Percentiles rank a stretch among this genome's conserved stretches.
Conservation (phyloP, 1,140 invertebrate species). For the Drosophila varians region DNA sequence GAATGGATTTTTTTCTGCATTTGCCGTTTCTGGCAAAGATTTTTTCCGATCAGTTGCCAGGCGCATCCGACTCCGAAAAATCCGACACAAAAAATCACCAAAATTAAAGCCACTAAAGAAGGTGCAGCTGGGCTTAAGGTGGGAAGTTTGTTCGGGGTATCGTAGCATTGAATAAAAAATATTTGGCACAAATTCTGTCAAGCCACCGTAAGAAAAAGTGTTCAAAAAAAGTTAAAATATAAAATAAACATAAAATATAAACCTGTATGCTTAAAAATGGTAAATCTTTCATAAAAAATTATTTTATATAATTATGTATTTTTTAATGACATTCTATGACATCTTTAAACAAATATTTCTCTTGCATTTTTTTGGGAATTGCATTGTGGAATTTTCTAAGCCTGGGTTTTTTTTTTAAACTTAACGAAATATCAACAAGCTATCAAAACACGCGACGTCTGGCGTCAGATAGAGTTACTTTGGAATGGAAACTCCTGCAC, state of each 20-base stretch:
- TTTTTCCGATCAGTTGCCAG: constrained; percentile 55
- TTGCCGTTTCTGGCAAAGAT: constrained; percentile 30
- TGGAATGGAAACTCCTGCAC: constrained; percentile 16
- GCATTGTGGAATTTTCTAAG: constrained; percentile 39
- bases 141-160: constrained; percentile 41
- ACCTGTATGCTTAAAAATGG: no score
- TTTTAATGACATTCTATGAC: background rate
- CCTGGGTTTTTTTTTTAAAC: constrained; percentile 15
- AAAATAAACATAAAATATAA: no score
- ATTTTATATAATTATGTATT: no score
- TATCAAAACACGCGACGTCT: constrained; percentile 65
- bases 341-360: constrained; percentile 22
- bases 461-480: constrained; percentile 15
- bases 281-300: no score
- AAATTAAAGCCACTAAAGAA: constrained; percentile 55
- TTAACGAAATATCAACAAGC: constrained; percentile 53
- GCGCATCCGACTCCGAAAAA: constrained; percentile 47
- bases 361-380: constrained; percentile 22
- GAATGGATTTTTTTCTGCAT: constrained; percentile 45
- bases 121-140: constrained; percentile 58
- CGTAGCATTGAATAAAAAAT: constrained; percentile 37
- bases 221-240: no score
- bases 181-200: constrained; percentile 43
- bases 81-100: constrained; percentile 11
- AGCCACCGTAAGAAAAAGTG: background rate